Base-by-base conservation (phyloP, 2,113 vertebrate genomes). In the Stictonetta naevosa region DNA sequence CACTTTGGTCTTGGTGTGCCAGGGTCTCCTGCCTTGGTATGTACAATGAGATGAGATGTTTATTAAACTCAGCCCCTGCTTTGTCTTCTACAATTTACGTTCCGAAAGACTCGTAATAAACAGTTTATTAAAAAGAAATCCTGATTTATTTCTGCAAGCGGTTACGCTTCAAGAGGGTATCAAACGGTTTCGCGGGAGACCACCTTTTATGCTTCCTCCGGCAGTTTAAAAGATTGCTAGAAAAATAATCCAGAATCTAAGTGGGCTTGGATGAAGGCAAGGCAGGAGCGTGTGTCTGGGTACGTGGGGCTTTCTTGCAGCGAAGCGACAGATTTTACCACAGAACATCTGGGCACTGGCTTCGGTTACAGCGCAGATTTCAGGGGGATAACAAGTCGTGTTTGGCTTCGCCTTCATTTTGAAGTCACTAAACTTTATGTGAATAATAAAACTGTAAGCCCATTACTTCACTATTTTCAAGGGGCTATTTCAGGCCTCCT, bases 291-390 rank as follows among this genome's bases (percentile, higher is more conserved):
- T 20, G 15, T 52, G 69, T 94, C 81, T 95, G 68, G 87, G 84
- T 95, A 67, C 5, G 86, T 86, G 86, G 73, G 6, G 67, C 68
- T 78, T 94, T 93, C 50, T 63, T 74, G 85, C 83, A 88, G 85
- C 8, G 3, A 92, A 91, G 87, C 68, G 1, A 83, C 38, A 13
- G 79, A 91, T 93, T 94, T 96, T 96, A 93, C 77, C 91, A 69
- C 63, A 95, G 91, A 97, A 93, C 91, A 97, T 95, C 96, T 96
- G 97, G 95, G 88, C 76, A 68, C 59, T 84, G 94, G 95, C 94
- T 96, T 93, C 88, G 48, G 79, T 97, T 96, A 93, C 95, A 97
- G 48, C 71, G 31, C 53, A 92, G 72, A 22, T 96, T 97, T 97
- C 81, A 92, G 93, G 64, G 83, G 86, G 83, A 95, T 91, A 96